phyloP scores from a whole-genome alignment of 2,113 vertebrate genomes.

The Eurystomus gularis region DNA sequence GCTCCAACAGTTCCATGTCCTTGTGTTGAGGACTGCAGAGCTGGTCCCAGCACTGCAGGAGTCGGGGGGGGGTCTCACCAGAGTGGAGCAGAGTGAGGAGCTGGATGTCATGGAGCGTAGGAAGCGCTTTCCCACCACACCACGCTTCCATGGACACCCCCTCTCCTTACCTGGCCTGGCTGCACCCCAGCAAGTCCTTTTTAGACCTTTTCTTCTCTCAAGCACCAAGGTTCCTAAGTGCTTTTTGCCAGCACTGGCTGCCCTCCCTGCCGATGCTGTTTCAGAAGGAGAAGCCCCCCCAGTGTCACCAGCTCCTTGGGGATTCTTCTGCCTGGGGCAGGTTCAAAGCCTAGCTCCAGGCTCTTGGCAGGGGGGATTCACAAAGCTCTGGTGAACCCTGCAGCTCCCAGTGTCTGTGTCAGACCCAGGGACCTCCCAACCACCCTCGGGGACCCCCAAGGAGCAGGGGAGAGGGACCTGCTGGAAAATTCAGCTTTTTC shows the following conservation, averaged over 20 bases:
- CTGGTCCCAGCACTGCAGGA: too few relatives aligned
- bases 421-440: accelerated
- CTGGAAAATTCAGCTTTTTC: background rate
- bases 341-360: background rate
- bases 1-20: too few relatives aligned
- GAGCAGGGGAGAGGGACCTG: accelerated
- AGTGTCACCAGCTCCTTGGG: accelerated
- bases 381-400: background rate
- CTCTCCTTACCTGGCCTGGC: accelerated
- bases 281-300: background rate
- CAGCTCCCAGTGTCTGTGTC: background rate
- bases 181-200: accelerated
- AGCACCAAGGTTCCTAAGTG: accelerated
- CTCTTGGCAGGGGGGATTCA: background rate
- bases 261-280: accelerated
- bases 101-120: accelerated
- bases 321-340: background rate
- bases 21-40: too few relatives aligned
- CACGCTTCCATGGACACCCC: accelerated
- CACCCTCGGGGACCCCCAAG: background rate
- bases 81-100: accelerated
- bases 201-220: background rate
- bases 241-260: background rate
- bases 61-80: too few relatives aligned
- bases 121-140: background rate